A percentile compares a stretch with the other conserved stretches of the same genome.
Conservation (phyloP, 2,113 vertebrate genomes). For the Pardalotus punctatus region DNA sequence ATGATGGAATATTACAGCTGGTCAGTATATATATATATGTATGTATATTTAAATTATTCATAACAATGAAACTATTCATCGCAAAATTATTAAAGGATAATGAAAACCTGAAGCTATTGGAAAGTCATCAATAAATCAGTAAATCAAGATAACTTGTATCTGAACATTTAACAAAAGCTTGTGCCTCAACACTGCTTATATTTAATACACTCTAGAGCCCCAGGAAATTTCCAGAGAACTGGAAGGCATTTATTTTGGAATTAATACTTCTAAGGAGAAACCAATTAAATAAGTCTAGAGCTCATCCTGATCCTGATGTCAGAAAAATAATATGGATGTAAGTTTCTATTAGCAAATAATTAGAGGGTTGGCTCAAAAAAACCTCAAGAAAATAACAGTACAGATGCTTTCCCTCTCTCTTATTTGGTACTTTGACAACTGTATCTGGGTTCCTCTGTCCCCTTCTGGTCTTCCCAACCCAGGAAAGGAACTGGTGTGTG, state of each 20-base stretch:
- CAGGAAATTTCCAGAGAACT: background rate
- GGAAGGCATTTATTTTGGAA: background rate
- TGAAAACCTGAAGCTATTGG: background rate
- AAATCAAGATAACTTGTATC: background rate
- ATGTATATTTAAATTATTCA: background rate
- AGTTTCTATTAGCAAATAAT: background rate
- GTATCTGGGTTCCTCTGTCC: background rate
- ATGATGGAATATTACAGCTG: background rate
- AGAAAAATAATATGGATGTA: background rate
- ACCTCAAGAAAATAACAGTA: background rate
- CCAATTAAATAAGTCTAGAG: background rate
- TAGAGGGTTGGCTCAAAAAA: background rate
- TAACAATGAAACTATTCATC: background rate
- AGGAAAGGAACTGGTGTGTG: background rate
- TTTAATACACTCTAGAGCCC: background rate
- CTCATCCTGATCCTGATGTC: background rate
- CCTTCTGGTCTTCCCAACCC: background rate
- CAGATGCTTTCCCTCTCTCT: no score
- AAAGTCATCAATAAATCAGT: background rate
- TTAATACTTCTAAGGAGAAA: background rate
- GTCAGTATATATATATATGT: no score
- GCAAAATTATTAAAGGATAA: background rate
- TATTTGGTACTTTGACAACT: background rate
- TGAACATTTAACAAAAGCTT: background rate
- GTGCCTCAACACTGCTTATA: background rate